Evolutionary conservation across 2,888 invertebrate genomes (phyloP).

Genomic region (Rhyacophila evoluta): DNA sequence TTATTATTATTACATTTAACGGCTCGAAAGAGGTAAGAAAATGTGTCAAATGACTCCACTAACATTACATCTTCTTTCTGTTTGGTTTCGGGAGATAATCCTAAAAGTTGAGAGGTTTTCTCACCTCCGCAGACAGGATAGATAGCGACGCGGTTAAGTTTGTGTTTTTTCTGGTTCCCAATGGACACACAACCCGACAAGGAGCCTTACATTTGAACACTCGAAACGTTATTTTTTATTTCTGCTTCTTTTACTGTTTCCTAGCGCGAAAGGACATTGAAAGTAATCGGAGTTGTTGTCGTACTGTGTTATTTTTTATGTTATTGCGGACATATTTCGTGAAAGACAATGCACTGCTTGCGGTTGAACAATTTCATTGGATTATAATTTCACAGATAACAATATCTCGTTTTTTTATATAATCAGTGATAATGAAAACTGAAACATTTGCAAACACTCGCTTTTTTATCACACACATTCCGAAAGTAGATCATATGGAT

Average conservation of each 20-base stretch:
- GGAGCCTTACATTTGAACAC: background rate
- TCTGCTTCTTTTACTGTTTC: background rate
- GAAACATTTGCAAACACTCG: no score
- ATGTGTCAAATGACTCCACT: background rate
- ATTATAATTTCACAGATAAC: no score
- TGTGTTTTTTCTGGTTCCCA: constrained; percentile 18
- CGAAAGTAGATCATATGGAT: no score
- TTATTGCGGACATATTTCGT: background rate
- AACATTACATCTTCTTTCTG: constrained; percentile 12
- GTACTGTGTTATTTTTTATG: background rate
- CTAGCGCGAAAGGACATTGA: background rate
- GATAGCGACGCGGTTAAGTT: background rate
- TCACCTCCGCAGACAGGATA: background rate
- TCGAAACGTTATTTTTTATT: constrained; percentile 16
- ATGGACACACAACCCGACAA: background rate
- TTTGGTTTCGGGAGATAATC: constrained; percentile 22
- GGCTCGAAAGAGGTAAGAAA: background rate
- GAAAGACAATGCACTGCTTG: background rate
- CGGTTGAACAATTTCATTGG: no score
- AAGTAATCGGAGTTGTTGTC: background rate
- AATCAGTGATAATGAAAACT: no score
- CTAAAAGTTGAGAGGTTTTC: background rate
- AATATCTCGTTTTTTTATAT: no score
- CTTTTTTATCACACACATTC: no score
- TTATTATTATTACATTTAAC: background rate